Conservation (phyloP, 2,888 invertebrate species). For the Dryadula phaetusa region DNA sequence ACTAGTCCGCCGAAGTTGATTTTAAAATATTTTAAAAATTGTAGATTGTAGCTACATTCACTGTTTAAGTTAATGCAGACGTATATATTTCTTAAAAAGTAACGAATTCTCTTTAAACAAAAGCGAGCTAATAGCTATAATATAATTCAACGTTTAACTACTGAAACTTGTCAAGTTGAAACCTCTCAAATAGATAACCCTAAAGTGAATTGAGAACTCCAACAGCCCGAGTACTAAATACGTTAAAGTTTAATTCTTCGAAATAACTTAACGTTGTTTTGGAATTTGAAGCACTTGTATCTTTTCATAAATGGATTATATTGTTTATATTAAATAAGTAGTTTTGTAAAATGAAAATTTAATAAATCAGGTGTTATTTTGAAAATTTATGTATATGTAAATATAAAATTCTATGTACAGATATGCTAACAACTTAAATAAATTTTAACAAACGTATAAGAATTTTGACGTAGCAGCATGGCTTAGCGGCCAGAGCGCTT, state of each 20-base stretch:
- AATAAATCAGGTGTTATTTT: too few species aligned
- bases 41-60: not conserved
- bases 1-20: too few species aligned
- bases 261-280: constrained; percentile 9
- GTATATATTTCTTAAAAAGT: not conserved
- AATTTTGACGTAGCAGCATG: too few species aligned
- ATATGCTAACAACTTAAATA: too few species aligned
- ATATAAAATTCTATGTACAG: too few species aligned
- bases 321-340: too few species aligned
- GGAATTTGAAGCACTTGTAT: not conserved
- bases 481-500: too few species aligned
- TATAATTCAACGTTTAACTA: constrained; percentile 13
- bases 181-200: constrained; percentile 13
- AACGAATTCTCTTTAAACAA: not conserved
- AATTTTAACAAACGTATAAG: too few species aligned
- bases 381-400: too few species aligned
- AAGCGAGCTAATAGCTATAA: not conserved
- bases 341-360: too few species aligned
- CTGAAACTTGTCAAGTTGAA: constrained; percentile 18
- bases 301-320: too few species aligned
- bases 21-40: not conserved
- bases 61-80: too few species aligned
- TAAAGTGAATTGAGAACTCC: constrained; percentile 20
- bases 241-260: constrained; percentile 19
- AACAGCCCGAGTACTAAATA: constrained; percentile 16